Evolutionary conservation across 2,888 invertebrate genomes (phyloP), one percentile per base, ranked within the genome.

Genomic region (Drosophila limbata): DNA sequence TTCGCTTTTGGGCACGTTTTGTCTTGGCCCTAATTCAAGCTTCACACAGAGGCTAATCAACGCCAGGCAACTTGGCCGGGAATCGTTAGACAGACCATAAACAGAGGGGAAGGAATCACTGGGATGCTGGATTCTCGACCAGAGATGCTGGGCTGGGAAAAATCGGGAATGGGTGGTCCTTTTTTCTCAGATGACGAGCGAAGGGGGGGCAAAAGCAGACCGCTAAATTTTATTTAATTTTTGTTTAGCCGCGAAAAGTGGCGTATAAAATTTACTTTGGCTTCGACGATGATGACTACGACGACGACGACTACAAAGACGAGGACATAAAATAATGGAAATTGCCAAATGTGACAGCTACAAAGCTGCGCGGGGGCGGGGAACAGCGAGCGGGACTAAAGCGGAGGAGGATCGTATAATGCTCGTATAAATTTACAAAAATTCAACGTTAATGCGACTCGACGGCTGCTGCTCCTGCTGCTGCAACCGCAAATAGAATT

Each of bases 331-430:
- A 84, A 84, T 84, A 85, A 84, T 89, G 85, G 88, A 87, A 89
- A 84, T 87, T 84, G 89, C 89, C 84, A 89, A 87, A 89, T 89
- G 88, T 89, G 84, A 87, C 89, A 84, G 85, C 77, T 85, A 89
- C 85, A 87, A 89, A 89, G 88, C 81, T 72, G 66, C 56, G 83
- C 79, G 57, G 76, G 77, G 73, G 63, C 60, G 61, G 61, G 44
- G 19, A 50, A 45, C 47, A 31, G 67, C 35, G 37, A 31, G 42
- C 21, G 25, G 35, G 56, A 33, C 45, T 61, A 64, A 74, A 84
- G 55, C 84, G 63, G 62, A 69, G 63, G 62, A 69, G 69, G 73
- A 84, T 88, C 87, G 89, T 78, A 84, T 88, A 84, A 84, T 86
- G 79, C 84, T 81, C 81, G 83, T 88, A 84, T 84, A 84, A 84